Conservation (phyloP, 2,797 vertebrate genomes). For the Eleutherodactylus coqui region DNA sequence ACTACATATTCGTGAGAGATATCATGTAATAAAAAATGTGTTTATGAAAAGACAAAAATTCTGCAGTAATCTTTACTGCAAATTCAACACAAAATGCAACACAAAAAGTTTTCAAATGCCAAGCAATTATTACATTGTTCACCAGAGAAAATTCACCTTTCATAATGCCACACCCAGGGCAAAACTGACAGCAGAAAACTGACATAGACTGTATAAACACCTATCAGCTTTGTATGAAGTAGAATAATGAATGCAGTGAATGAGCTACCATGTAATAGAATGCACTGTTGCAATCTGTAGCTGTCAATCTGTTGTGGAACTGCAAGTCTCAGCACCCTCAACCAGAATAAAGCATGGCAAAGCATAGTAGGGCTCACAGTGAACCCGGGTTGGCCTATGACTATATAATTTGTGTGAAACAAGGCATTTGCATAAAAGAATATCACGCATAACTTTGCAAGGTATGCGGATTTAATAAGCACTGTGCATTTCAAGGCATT, state of each 20-base stretch:
- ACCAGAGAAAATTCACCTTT: conserved; percentile 7
- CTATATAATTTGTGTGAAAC: not conserved
- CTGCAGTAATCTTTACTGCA: not conserved
- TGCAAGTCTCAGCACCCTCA: conserved; percentile 8
- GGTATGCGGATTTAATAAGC: not conserved
- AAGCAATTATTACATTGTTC: not conserved
- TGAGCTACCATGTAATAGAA: not conserved
- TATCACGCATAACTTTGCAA: not conserved
- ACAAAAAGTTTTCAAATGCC: conserved; percentile 7
- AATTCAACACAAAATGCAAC: not conserved
- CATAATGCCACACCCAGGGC: not conserved
- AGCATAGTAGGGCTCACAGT: too few relatives aligned
- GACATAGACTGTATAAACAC: not conserved
- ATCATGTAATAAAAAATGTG: not conserved
- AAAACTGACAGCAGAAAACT: conserved; percentile 16
- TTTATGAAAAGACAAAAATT: not conserved
- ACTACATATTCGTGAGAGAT: not conserved
- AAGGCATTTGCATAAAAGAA: not conserved
- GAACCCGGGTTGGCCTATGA: not conserved
- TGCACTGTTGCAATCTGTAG: not conserved
- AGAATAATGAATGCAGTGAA: not conserved
- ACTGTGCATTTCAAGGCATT: not conserved
- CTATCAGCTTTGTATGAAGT: not conserved
- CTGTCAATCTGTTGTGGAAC: not conserved
- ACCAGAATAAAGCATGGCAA: not conserved